Evolutionary conservation across 1,140 invertebrate species (phyloP), one percentile per base, ranked within the genome.

Genomic region (Drosophila sucinea): DNA sequence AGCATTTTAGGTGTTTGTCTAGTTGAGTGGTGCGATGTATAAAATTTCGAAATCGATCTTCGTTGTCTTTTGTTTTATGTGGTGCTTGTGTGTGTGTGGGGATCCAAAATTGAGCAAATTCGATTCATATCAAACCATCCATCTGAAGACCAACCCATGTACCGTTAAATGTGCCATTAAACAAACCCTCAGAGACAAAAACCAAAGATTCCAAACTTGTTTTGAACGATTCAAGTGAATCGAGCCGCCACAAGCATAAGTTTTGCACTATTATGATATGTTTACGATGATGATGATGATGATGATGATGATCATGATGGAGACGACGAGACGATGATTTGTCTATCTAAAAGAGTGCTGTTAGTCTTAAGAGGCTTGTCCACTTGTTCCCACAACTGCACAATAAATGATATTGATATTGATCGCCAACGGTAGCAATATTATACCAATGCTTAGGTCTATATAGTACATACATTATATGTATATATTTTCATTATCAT

Each of bases 81-180:
- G 17, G 17, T 17, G 17, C 17, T 17, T 17, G 17, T 17, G 17
- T 63, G 66, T 55, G 60, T 69, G 65, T 61, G 4, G 41, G 41
- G 33, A 35, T 8, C 33, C 33, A 35, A 35, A 76, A 76, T 76
- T 60, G 73, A 76, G 69, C 73, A 10, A 51, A 10, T 51, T 51
- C 44, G 44, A 51, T 47, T 47, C 44, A 47, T 17, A 47, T 47
- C 17, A 25, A 47, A 47, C 44, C 7, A 51, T 76, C 44, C 25
- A 51, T 58, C 56, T 55, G 64, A 62, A 75, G 60, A 68, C 64
- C 64, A 71, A 38, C 44, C 67, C 61, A 65, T 60, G 71, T 70
- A 64, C 71, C 71, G 71, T 72, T 72, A 72, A 72, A 67, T 60
- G 65, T 54, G 67, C 44, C 56, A 33, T 73, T 70, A 75, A 67